Evolutionary conservation across 2,888 invertebrate genomes (phyloP), one percentile per base, ranked within the genome.

Genomic region (Coelogynopora nodosa): DNA sequence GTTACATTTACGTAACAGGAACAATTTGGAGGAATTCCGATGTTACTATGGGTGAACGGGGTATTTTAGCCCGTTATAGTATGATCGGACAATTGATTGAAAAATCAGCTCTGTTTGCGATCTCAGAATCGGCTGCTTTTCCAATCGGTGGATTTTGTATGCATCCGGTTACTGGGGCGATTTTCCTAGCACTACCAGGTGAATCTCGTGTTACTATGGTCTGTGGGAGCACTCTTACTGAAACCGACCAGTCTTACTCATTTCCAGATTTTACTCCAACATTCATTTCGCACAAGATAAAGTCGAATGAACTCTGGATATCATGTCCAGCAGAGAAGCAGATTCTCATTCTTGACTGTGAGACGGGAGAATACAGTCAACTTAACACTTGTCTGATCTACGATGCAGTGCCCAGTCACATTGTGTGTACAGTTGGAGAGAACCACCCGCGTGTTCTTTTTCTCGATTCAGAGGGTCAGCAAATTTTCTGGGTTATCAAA

Each of bases 231-330:
- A 74, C 10, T 13, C 74, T 74, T 5, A 74, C 27, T 13, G 74
- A 74, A 26, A 74, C 74, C 5, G 27, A 74, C 2, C 5, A 74
- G 23, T 74, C 74, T 74, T 74, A 74, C 74, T 13, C 2, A 10
- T 74, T 74, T 23, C 74, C 74, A 2, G 74, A 74, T 74, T 74
- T 23, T 23, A 74, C 18, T 74, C 74, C 74, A 74, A 74, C 74
- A 23, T 74, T 74, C 27, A 26, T 74, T 23, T 74, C 74, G 27
- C 74, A 74, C 74, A 74, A 74, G 23, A 2, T 2, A 23, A 26
- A 74, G 2, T 74, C 74, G 18, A 26, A 74, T 2, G 74, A 74
- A 23, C 27, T 74, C 18, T 74, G 74, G 74, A 74, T 74, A 13
- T 74, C 74, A 10, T 74, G 74, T 23, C 74, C 74, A 74, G 27